Evolutionary conservation across 2,888 invertebrate genomes (phyloP), one percentile per base, ranked within the genome.

Genomic region (Idaea dimidiata): DNA sequence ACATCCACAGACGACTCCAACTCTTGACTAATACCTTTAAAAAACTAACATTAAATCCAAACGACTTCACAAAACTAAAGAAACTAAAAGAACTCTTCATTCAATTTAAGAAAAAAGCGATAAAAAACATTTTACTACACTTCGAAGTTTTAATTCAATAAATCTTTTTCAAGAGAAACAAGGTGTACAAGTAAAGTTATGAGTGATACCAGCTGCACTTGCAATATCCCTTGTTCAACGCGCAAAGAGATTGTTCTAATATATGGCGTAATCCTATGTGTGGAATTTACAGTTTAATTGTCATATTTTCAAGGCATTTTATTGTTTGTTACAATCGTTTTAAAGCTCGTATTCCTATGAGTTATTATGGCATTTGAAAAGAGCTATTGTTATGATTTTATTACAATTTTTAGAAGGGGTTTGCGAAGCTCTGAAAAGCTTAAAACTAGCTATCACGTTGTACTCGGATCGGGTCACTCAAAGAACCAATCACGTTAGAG

Each of bases 161-260:
- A 66, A 62, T 62, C 61, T 59, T 63, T 58, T 57, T 7, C 33
- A 57, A 16, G 32, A 60, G 59, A 59, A 64, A 59, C 63, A 57
- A 62, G 61, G 60, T 58, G 57, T 59, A 57, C 62, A 31, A 58
- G 63, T 66, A 60, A 64, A 58, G 63, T 66, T 62, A 64, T 59
- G 60, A 63, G 43, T 60, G 64, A 56, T 56, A 17, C 66, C 62
- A 64, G 64, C 59, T 62, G 61, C 64, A 64, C 66, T 43, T 14
- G 43, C 43, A 43, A 43, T 43, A 7, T 43, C 43, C 43, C 14
- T 43, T 43, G 10, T 8, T 14, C 43, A 43, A 43, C 43, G 10
- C 10, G 43, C 14, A 8, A 61, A 31, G 60, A 57, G 60, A 59
- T 54, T 59, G 58, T 57, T 62, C 63, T 60, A 54, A 62, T 60